Conservation (phyloP, 2,888 invertebrate genomes). For the Tetragonula carbonaria region DNA sequence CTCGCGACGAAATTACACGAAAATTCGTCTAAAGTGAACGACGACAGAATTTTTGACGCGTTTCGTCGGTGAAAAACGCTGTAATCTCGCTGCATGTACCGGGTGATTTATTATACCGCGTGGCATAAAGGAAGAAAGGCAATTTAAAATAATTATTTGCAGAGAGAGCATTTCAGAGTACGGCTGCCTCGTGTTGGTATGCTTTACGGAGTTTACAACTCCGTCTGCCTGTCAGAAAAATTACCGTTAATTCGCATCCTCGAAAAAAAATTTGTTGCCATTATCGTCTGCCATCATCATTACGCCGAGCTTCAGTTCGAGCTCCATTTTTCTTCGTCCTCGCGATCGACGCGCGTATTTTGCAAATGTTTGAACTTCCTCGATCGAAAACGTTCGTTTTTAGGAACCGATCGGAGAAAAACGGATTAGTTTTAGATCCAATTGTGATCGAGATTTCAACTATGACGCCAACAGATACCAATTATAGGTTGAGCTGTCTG, state of each 20-base stretch:
- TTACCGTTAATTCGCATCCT: slow-evolving; percentile 41
- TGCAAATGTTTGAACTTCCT: slow-evolving; percentile 17
- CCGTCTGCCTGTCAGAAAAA: slow-evolving; percentile 17
- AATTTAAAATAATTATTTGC: slow-evolving; percentile 40
- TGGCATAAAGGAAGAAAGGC: slow-evolving; percentile 16
- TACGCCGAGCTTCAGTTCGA: slow-evolving; percentile 21
- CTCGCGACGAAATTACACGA: neutral
- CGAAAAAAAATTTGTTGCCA: slow-evolving; percentile 35
- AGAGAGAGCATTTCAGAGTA: neutral
- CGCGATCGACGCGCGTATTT: slow-evolving; percentile 10
- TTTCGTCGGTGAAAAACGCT: neutral
- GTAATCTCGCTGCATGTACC: slow-evolving; percentile 3
- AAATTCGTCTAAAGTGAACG: neutral
- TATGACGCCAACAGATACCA: neutral
- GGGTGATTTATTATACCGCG: slow-evolving; percentile 12
- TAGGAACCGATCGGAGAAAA: slow-evolving; percentile 41
- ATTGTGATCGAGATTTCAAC: neutral
- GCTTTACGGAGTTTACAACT: slow-evolving; percentile 16
- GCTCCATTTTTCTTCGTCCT: neutral
- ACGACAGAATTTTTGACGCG: neutral
- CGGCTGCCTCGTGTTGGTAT: neutral
- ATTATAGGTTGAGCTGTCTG: neutral
- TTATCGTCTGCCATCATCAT: slow-evolving; percentile 49
- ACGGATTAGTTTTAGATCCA: neutral
- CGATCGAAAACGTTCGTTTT: slow-evolving; percentile 23